phyloP scores from a whole-genome alignment of 2,113 vertebrate genomes.

The Gymnogyps californianus region DNA sequence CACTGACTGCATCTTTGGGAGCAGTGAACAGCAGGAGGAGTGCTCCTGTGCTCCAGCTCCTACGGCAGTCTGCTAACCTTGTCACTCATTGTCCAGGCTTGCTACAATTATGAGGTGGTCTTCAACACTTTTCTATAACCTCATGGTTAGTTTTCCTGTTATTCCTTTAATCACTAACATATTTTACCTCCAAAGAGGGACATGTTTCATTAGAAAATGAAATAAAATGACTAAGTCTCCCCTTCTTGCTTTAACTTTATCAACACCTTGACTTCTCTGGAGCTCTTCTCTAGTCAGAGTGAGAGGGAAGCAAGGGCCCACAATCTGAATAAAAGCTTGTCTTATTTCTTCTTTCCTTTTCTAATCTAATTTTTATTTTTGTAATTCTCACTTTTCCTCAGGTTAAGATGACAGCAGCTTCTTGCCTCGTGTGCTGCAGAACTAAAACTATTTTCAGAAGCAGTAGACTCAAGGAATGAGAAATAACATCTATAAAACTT shows the following conservation, averaged over 20 bases:
- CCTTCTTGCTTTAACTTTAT: neutral
- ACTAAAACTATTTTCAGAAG: neutral
- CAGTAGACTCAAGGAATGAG: neutral
- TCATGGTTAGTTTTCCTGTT: neutral
- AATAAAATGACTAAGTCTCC: neutral
- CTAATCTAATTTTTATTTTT: constrained; percentile 3
- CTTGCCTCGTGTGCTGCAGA: neutral
- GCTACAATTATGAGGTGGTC: neutral
- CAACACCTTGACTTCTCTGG: neutral
- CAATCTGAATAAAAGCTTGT: neutral
- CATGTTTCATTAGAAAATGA: neutral
- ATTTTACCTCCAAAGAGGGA: neutral
- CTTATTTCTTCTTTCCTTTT: neutral
- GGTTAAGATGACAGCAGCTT: neutral
- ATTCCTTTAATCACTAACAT: neutral
- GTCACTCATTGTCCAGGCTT: neutral
- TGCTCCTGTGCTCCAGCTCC: neutral
- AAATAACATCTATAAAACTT: neutral
- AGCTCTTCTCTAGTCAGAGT: neutral
- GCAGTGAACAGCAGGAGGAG: neutral
- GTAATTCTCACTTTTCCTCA: neutral
- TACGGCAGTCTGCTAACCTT: neutral
- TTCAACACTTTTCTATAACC: neutral
- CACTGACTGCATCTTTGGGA: neutral
- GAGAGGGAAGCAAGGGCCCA: neutral